These are phyloP conservation scores for Cyclargus thomasi DNA, from an alignment of 1,140 invertebrate species.

Conservation along the genomic window DNA sequence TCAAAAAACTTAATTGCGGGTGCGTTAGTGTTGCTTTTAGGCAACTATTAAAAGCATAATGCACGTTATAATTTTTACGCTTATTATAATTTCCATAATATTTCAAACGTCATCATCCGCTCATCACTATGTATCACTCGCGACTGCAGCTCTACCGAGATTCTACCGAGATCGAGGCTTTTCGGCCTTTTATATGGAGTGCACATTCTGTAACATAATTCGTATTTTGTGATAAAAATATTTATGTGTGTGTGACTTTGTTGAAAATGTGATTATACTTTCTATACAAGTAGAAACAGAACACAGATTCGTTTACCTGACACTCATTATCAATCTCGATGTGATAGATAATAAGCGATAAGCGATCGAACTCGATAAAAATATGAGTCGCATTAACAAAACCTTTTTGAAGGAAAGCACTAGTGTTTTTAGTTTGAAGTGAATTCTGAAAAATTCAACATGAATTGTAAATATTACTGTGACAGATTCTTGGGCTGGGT, in stretches of 20 bases:
- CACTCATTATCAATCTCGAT: not conserved
- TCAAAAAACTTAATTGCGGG: no score
- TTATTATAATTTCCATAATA: no score
- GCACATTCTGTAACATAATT: no score
- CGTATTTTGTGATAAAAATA: not conserved
- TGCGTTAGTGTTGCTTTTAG: no score
- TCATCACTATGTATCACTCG: no score
- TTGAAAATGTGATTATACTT: not conserved
- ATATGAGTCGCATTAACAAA: not conserved
- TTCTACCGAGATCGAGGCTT: no score
- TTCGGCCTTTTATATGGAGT: no score
- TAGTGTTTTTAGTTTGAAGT: not conserved
- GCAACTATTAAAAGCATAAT: no score
- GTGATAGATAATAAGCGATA: not conserved
- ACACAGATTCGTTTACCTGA: not conserved
- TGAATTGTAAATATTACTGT: conserved; percentile 51
- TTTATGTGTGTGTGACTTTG: not conserved
- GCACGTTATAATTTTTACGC: no score
- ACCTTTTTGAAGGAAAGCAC: not conserved
- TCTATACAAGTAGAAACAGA: not conserved
- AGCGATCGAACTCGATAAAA: conserved; percentile 5
- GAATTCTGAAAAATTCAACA: conserved; percentile 29
- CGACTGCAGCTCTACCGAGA: no score
- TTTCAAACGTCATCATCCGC: no score
- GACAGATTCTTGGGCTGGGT: conserved; percentile 47